Evolutionary conservation across 2,888 invertebrate species (phyloP).

Genomic region (Lepas anatifera): DNA sequence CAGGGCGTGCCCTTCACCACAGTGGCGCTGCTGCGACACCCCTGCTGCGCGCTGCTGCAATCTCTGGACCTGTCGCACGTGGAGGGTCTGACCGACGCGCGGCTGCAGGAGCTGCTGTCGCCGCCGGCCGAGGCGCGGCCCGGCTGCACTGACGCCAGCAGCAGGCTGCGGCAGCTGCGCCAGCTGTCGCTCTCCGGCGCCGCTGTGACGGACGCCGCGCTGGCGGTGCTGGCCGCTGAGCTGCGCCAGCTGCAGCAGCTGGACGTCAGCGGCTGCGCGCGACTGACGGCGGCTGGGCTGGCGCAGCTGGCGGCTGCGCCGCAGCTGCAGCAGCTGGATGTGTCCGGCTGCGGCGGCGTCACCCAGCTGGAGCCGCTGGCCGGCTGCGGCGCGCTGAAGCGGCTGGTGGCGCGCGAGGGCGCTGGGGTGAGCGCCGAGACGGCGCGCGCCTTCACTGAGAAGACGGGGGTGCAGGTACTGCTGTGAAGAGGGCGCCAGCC

Average conservation of each 20-base stretch:
- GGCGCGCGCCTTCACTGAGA: background rate
- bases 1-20: slow-evolving; percentile 42
- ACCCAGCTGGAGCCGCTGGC: background rate
- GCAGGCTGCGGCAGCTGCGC: slow-evolving; percentile 21
- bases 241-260: slow-evolving; percentile 19
- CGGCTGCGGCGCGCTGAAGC: background rate
- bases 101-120: slow-evolving; percentile 19
- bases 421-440: background rate
- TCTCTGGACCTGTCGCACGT: slow-evolving; percentile 21
- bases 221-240: slow-evolving; percentile 18
- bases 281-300: slow-evolving; percentile 20
- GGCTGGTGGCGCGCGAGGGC: background rate
- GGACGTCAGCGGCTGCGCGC: slow-evolving; percentile 22
- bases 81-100: slow-evolving; percentile 21
- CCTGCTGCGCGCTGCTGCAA: slow-evolving; percentile 27
- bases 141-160: slow-evolving; percentile 22
- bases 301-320: slow-evolving; percentile 17
- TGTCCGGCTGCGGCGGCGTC: background rate
- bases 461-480: background rate
- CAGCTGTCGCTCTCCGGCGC: slow-evolving; percentile 20
- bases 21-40: slow-evolving; percentile 20
- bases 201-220: slow-evolving; percentile 21
- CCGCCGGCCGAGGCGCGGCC: slow-evolving; percentile 23
- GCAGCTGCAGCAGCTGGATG: background rate
- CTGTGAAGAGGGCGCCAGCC: too few species aligned